Evolutionary conservation across 2,888 invertebrate species (phyloP), one percentile per base, ranked within the genome.

Genomic region (Sussaba pulchella): DNA sequence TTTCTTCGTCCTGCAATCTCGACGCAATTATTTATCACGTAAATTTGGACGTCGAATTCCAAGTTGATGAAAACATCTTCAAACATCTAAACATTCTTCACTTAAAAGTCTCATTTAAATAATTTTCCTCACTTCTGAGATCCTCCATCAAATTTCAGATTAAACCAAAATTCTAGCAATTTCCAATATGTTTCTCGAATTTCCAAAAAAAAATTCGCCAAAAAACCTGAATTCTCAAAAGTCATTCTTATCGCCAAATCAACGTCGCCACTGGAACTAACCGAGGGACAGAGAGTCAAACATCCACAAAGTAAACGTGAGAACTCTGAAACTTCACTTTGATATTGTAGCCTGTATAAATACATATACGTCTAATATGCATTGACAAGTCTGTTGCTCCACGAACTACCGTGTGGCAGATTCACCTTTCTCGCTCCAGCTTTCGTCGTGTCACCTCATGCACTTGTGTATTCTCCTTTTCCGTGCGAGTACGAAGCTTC

Each of bases 381-480:
- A 24, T 14, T 52, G 61, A 43, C 52, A 19, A 69, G 41, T 24
- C 43, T 39, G 47, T 77, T 64, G 70, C 31, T 45, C 24, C 39
- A 71, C 39, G 26, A 47, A 50, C 17, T 41, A 66, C n/a, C 66
- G 50, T 21, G 17, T 12, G 31, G 5, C 43, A 72, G 70, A 64
- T 78, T 47, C 26, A n/a, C 12, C 41, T 24, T 26, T 67, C 67
- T 80, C 52, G 70, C 43, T 59, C 39, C 6, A 57, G 50, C 41
- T 52, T 45, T 71, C 50, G 36, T 69, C 1, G 52, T 26, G 31
- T 64, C 52, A 52, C 57, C 2, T 59, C 31, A 6, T 24, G 19
- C 45, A 64, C 70, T 64, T 61, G 5, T 61, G 71, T 61, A 43
- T 45, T 72, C 52, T 26, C 41, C 43, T 50, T 79, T 66, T 73